These are phyloP conservation scores for Phenacoccus solenopsis DNA, from an alignment of 1,140 invertebrate genomes.

Conservation along the genomic window DNA sequence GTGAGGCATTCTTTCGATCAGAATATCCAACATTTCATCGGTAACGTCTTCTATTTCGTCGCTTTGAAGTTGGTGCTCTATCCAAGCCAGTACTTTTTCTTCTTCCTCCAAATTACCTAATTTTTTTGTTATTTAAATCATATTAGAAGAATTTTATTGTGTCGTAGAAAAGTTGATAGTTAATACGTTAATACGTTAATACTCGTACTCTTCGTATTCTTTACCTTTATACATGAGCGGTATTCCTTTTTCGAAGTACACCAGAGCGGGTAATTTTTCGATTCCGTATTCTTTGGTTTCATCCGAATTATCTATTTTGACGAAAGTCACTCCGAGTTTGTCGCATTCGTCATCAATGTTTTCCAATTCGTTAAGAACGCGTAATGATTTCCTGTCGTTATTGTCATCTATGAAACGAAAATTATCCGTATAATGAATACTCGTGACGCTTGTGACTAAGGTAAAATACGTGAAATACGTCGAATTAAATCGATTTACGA, in stretches of 20 bases:
- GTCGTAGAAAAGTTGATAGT: too few relatives aligned
- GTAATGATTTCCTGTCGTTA: slow-evolving; percentile 74
- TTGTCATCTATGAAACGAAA: slow-evolving; percentile 58
- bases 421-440: background rate
- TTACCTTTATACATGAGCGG: slow-evolving; percentile 70
- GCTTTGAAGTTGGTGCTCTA: slow-evolving; percentile 66
- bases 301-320: slow-evolving; percentile 82
- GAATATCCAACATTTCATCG: slow-evolving; percentile 84
- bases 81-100: slow-evolving; percentile 77
- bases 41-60: slow-evolving; percentile 91
- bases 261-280: slow-evolving; percentile 66
- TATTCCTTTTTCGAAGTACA: slow-evolving; percentile 86
- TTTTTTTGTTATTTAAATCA: background rate
- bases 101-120: slow-evolving; percentile 73
- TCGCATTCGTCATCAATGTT: slow-evolving; percentile 93
- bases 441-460: background rate
- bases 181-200: too few relatives aligned
- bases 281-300: slow-evolving; percentile 85
- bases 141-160: too few relatives aligned
- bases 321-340: slow-evolving; percentile 70
- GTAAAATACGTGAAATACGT: background rate
- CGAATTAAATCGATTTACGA: background rate
- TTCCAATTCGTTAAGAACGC: slow-evolving; percentile 76
- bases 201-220: background rate
- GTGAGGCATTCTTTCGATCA: slow-evolving; percentile 75